Evolutionary conservation across 2,113 vertebrate genomes (phyloP).

Genomic region (Dasyurus viverrinus): DNA sequence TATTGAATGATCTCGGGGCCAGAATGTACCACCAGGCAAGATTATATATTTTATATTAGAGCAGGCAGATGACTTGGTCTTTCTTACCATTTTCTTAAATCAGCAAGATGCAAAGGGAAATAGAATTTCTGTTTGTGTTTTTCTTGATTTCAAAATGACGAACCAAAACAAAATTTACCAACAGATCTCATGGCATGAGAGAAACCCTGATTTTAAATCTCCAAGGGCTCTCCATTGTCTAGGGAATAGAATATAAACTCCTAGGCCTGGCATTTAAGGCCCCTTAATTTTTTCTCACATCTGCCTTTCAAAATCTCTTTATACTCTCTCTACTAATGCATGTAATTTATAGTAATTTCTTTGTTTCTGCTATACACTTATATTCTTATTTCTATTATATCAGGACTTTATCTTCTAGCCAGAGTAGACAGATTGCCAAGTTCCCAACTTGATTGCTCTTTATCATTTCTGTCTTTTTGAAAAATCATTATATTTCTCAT

Average conservation of each 20-base stretch:
- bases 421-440: neutral
- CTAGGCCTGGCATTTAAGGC: neutral
- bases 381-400: neutral
- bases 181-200: neutral
- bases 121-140: slow-evolving; percentile 48
- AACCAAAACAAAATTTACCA: slow-evolving; percentile 56
- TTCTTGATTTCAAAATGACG: slow-evolving; percentile 39
- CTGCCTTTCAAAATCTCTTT: neutral
- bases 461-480: neutral
- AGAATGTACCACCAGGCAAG: slow-evolving; percentile 37
- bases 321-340: neutral
- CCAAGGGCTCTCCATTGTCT: neutral
- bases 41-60: slow-evolving; percentile 53
- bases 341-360: neutral
- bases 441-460: neutral
- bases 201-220: slow-evolving; percentile 27
- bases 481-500: neutral
- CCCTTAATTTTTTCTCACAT: neutral
- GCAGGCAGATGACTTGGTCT: slow-evolving; percentile 27
- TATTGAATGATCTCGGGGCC: slow-evolving; percentile 47
- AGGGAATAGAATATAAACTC: neutral
- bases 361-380: neutral
- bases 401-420: neutral
- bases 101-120: slow-evolving; percentile 67
- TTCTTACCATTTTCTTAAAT: neutral